Conservation (phyloP, 2,797 vertebrate species). For the Phrynocephalus vlangalii region DNA sequence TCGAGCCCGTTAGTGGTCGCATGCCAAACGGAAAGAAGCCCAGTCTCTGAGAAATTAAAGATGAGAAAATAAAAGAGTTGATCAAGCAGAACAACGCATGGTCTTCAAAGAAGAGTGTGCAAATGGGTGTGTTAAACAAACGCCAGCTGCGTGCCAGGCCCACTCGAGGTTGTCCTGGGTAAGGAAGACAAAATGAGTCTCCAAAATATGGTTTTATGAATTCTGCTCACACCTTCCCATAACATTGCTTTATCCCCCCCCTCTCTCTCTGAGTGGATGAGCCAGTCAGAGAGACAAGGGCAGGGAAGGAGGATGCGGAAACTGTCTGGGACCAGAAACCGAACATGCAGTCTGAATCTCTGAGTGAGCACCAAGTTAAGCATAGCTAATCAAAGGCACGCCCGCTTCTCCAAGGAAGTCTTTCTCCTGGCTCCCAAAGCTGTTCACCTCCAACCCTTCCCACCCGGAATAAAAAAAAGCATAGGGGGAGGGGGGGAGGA, state of each 20-base stretch:
- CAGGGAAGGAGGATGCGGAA: conserved; percentile 34
- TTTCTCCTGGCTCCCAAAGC: no score
- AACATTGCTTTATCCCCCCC: neutral
- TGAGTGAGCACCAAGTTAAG: neutral
- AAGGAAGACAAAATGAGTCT: conserved; percentile 12
- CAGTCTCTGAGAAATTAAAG: neutral
- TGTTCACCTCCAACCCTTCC: neutral
- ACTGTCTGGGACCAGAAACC: conserved; percentile 32
- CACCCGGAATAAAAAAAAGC: neutral
- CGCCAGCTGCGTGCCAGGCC: neutral
- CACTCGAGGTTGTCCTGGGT: conserved; percentile 41
- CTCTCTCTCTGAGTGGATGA: conserved; percentile 3
- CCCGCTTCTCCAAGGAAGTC: conserved; percentile 5
- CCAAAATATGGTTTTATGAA: conserved; percentile 30
- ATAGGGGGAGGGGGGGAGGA: no score
- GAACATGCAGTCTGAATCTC: conserved; percentile 8
- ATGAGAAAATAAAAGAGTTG: neutral
- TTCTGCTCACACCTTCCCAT: conserved; percentile 51
- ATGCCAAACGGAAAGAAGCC: neutral
- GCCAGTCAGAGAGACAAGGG: conserved; percentile 53
- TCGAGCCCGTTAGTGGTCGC: neutral
- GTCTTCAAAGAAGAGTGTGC: neutral
- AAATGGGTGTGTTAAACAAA: conserved; percentile 36
- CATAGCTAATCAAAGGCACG: neutral
- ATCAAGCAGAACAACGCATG: neutral